Evolutionary conservation across 1,140 invertebrate species (phyloP), one percentile per base, ranked within the genome.

Genomic region (Acromyrmex charruanus): DNA sequence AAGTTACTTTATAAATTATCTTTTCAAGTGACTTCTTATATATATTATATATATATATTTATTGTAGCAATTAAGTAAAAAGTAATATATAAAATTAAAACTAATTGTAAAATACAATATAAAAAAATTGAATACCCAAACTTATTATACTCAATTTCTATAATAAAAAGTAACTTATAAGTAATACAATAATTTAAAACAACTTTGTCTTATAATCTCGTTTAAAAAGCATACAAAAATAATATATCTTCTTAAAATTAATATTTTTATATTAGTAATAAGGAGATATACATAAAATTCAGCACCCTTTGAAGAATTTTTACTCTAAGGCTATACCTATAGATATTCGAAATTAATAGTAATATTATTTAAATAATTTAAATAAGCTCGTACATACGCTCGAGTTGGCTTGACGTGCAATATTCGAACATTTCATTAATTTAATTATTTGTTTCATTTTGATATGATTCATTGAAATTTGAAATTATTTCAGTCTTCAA

Each of bases 391-490:
- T 59, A 25, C 10, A 21, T 9, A 6, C 9, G 2, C 5, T 18
- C 55, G 9, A 21, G 1, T 49, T 18, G 35, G 14, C 18, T 49
- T 39, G 10, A 65, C n/a, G 5, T 77, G n/a, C 14, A 44, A 44
- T 44, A 44, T 44, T 21, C n/a, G 25, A 65, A 10, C 39, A 14
- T 51, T 28, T 55, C 18, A 75, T 58, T 28, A 49, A 65, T 65
- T 16, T 14, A 28, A 31, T 25, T 49, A 31, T 31, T n/a, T 18
- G 6, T 31, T 18, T 31, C 14, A 63, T 12, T 44, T 31, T 25
- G 3, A n/a, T 21, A 31, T 14, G 58, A 77, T 77, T 77, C 35
- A 63, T 61, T 61, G 2, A 74, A 63, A 82, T 59, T 74, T 61
- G 9, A 74, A 75, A 82, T 59, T 74, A 74, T 74, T 59, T 7